phyloP scores from a whole-genome alignment of 2,113 vertebrate species.

The Carlito syrichta region DNA sequence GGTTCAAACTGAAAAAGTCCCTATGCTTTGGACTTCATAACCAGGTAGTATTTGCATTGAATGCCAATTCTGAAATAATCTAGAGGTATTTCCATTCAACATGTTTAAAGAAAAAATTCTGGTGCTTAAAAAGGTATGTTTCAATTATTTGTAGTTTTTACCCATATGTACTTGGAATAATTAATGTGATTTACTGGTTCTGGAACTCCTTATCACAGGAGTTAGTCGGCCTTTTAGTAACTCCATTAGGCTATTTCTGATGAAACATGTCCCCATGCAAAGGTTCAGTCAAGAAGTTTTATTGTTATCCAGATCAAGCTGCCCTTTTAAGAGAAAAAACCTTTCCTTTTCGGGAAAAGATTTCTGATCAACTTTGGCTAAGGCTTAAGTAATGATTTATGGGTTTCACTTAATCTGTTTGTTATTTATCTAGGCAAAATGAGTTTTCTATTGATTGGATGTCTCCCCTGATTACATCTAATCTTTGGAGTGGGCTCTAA shows the following conservation, averaged over 20 bases:
- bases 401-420: constrained; percentile 10
- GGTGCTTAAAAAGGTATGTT: background rate
- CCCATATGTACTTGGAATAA: background rate
- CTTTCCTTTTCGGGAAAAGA: constrained; percentile 10
- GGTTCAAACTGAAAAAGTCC: background rate
- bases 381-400: constrained; percentile 48
- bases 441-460: constrained; percentile 57
- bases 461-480: constrained; percentile 41
- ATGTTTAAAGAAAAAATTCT: background rate
- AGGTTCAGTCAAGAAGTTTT: background rate
- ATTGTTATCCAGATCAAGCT: background rate
- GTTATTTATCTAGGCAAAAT: constrained; percentile 41
- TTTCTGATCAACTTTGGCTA: constrained; percentile 27
- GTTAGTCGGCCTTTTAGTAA: background rate
- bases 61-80: constrained; percentile 16
- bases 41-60: background rate
- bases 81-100: background rate
- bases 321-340: constrained; percentile 2
- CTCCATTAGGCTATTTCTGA: background rate
- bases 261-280: background rate
- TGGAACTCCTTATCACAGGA: background rate
- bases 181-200: background rate
- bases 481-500: constrained; percentile 9
- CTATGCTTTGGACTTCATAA: background rate
- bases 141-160: background rate